These are phyloP conservation scores for Cerastis leucographa DNA, from an alignment of 2,888 invertebrate genomes.

Conservation along the genomic window DNA sequence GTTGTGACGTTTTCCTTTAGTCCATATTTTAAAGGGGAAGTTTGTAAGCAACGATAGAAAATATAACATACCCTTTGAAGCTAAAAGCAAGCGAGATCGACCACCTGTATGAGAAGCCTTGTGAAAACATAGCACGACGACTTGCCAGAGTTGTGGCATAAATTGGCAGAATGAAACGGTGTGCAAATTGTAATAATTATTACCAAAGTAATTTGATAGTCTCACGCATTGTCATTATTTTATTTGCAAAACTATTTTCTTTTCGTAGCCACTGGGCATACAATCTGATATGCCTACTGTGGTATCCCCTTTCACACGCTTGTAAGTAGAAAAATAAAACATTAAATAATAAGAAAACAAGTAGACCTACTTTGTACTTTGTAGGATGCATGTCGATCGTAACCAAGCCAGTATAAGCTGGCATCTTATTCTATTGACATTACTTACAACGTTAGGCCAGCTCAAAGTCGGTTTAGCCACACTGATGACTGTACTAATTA, in stretches of 20 bases:
- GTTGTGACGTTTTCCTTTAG: too few relatives aligned
- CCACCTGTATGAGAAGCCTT: too few relatives aligned
- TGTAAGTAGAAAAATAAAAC: conserved; percentile 1
- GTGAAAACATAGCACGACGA: too few relatives aligned
- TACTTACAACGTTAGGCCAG: neutral
- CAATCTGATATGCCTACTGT: conserved; percentile 51
- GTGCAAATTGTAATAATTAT: neutral
- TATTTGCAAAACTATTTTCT: conserved; percentile 45
- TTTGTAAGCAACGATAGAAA: too few relatives aligned
- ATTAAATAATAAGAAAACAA: neutral
- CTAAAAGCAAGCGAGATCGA: too few relatives aligned
- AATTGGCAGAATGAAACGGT: neutral
- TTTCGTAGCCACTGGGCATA: conserved; percentile 50
- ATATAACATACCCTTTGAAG: too few relatives aligned
- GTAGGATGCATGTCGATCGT: neutral
- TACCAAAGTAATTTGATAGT: conserved; percentile 29
- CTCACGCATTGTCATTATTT: conserved; percentile 15
- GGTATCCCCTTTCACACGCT: conserved; percentile 39
- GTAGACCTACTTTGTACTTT: neutral
- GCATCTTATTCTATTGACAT: neutral
- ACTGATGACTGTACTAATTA: neutral
- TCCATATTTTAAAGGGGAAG: neutral
- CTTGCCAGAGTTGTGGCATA: too few relatives aligned
- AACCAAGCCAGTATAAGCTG: neutral
- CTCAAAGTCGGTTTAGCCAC: neutral